phyloP scores from a whole-genome alignment of 2,888 invertebrate genomes.

The Didymodactylos carnosus region DNA sequence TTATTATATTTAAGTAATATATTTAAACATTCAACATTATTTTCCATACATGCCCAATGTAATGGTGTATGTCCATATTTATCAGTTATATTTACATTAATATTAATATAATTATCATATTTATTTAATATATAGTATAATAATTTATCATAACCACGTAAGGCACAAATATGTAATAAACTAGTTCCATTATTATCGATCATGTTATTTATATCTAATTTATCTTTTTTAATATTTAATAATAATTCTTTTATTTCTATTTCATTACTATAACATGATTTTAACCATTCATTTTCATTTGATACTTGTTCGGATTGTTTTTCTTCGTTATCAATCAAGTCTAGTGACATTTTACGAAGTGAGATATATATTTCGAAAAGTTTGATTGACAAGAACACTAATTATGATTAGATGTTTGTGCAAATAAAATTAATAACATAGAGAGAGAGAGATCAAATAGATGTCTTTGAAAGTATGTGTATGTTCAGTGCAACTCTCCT shows the following conservation, averaged over 20 bases:
- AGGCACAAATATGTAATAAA: not conserved
- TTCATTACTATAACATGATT: not conserved
- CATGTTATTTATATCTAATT: not conserved
- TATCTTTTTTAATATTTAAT: not conserved
- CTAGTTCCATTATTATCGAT: not conserved
- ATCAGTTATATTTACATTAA: not conserved
- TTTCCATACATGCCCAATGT: not conserved
- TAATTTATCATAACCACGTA: not conserved
- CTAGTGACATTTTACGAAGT: not conserved
- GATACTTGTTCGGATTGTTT: not conserved
- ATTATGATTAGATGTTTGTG: not conserved
- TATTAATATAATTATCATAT: not conserved
- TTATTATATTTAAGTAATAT: not conserved
- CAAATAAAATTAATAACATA: not conserved
- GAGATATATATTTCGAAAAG: not conserved
- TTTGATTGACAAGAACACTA: not conserved
- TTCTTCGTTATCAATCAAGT: not conserved
- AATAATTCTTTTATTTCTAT: not conserved
- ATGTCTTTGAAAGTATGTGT: not conserved
- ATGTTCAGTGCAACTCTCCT: not conserved
- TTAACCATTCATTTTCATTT: not conserved
- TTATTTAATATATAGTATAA: not conserved
- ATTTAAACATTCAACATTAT: not conserved
- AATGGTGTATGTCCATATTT: not conserved
- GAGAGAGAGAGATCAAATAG: not conserved